These are phyloP conservation scores for Lepidothrix coronata DNA, from an alignment of 2,113 vertebrate species.

Conservation along the genomic window DNA sequence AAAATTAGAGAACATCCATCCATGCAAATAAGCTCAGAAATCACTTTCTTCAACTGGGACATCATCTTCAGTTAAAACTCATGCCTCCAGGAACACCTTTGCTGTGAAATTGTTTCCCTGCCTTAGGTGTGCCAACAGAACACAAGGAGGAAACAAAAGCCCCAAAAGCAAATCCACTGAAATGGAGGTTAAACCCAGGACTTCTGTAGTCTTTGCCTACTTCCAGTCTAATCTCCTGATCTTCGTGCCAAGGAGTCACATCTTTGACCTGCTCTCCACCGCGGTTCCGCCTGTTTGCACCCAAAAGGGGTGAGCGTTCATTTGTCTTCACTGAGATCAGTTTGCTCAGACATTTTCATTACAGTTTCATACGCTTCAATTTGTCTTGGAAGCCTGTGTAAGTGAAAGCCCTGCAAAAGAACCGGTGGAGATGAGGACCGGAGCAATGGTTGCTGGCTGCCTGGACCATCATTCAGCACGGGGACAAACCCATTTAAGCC, in stretches of 20 bases:
- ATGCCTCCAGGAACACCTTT: background rate
- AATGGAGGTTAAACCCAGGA: background rate
- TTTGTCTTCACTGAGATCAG: slow-evolving; percentile 26
- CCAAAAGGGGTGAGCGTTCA: background rate
- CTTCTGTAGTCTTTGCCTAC: background rate
- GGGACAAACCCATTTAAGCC: background rate
- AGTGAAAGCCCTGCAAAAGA: background rate
- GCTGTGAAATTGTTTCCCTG: background rate
- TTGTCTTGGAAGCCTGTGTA: background rate
- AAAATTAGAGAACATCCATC: background rate
- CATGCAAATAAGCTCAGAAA: background rate
- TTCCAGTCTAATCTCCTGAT: background rate
- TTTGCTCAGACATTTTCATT: slow-evolving; percentile 38
- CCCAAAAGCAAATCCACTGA: background rate
- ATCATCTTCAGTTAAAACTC: background rate
- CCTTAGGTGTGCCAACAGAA: background rate
- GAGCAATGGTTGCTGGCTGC: background rate
- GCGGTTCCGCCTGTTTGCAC: background rate
- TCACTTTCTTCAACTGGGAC: background rate
- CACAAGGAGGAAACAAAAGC: background rate
- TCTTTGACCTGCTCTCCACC: background rate
- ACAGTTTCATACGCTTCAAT: background rate
- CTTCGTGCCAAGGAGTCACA: background rate
- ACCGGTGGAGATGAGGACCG: background rate
- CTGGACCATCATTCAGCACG: background rate